Conservation (phyloP, 2,797 vertebrate genomes). For the Rhabdophis nuchalis region DNA sequence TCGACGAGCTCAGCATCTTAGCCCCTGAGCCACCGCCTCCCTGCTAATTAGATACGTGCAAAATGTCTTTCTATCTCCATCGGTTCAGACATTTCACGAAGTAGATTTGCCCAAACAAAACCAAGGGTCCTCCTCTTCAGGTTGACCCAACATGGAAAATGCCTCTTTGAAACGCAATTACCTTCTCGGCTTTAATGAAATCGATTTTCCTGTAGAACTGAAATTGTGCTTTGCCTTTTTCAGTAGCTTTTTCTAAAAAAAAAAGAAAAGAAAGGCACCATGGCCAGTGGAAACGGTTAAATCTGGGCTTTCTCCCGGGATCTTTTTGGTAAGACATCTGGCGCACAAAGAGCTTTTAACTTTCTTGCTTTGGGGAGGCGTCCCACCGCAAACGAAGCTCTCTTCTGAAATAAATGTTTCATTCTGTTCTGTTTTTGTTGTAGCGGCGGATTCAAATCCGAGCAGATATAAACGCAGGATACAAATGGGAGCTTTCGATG, state of each 20-base stretch:
- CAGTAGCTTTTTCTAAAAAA: not conserved
- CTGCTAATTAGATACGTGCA: too few species aligned
- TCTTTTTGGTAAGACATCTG: not conserved
- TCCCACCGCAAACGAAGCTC: not conserved
- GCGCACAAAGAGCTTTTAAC: not conserved
- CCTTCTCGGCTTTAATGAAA: not conserved
- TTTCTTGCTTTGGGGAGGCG: not conserved
- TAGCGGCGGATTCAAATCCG: not conserved
- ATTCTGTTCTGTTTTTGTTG: not conserved
- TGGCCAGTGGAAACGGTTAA: conserved; percentile 7
- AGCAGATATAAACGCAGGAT: not conserved
- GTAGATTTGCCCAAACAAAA: not conserved
- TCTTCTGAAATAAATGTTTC: not conserved
- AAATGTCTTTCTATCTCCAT: not conserved
- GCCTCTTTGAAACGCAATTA: not conserved
- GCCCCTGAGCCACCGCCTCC: too few species aligned
- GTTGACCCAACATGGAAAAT: not conserved
- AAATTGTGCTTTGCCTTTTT: not conserved
- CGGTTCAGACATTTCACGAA: not conserved
- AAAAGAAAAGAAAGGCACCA: not conserved
- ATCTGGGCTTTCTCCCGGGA: not conserved
- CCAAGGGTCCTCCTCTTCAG: not conserved
- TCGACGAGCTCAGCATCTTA: too few species aligned
- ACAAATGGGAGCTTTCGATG: not conserved
- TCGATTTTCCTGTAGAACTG: rapidly evolving